phyloP scores from a whole-genome alignment of 2,113 vertebrate genomes.

The Sinosuthora webbiana region DNA sequence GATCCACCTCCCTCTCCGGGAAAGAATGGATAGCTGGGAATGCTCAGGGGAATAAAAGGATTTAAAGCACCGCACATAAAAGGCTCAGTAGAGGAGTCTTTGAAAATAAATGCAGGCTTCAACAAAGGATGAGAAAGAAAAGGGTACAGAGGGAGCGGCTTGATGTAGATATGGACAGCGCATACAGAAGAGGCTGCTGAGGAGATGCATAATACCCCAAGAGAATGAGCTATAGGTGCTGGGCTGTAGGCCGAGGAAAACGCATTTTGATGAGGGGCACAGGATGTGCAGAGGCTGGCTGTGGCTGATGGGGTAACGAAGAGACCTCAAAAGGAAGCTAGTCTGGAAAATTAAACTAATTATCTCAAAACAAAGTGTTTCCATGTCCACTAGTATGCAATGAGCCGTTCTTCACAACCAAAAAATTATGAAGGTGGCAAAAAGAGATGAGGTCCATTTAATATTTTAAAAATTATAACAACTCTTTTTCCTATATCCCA shows the following conservation, averaged over 20 bases:
- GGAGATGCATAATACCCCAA: background rate
- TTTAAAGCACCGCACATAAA: slow-evolving; percentile 53
- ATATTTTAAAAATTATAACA: background rate
- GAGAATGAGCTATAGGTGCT: background rate
- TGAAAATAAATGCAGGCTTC: slow-evolving; percentile 62
- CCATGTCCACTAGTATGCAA: background rate
- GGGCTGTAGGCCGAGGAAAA: background rate
- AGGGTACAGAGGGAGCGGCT: background rate
- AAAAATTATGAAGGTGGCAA: background rate
- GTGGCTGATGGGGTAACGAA: background rate
- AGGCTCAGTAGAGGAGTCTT: slow-evolving; percentile 50
- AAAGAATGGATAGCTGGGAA: slow-evolving; percentile 57
- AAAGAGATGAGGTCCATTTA: background rate
- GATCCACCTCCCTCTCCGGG: slow-evolving; percentile 47
- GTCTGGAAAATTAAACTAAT: background rate
- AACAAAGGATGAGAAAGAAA: slow-evolving; percentile 60
- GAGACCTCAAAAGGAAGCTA: background rate
- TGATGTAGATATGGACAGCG: background rate
- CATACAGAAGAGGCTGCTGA: slow-evolving; percentile 51
- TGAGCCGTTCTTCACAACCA: background rate
- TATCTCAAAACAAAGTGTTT: background rate
- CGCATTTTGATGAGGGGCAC: slow-evolving; percentile 18
- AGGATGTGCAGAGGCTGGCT: background rate
- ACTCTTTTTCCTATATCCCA: background rate
- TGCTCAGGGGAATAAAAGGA: slow-evolving; percentile 59